Conservation (phyloP, 2,888 invertebrate genomes). For the Ceraclea dissimilis region DNA sequence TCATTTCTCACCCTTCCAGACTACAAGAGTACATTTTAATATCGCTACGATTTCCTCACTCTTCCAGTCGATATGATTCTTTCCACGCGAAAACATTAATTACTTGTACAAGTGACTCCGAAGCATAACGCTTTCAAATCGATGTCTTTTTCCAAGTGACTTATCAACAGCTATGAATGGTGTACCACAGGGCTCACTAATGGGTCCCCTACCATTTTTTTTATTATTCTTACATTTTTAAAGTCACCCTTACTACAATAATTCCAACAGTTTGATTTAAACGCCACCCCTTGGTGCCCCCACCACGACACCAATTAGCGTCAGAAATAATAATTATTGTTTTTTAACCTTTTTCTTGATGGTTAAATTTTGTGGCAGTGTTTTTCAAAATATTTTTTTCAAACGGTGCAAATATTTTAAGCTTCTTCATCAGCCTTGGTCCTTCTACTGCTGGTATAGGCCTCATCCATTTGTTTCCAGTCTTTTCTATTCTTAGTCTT, state of each 20-base stretch:
- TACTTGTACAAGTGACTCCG: neutral
- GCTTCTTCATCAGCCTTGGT: no score
- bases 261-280: neutral
- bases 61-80: neutral
- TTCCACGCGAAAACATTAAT: neutral
- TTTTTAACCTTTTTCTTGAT: no score
- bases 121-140: neutral
- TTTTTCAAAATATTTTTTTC: no score
- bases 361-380: no score
- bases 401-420: no score
- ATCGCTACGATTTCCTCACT: neutral
- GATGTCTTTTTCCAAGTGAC: slow-evolving; percentile 1
- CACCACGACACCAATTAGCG: neutral
- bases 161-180: neutral
- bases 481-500: no score
- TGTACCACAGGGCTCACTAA: neutral
- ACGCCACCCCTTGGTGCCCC: neutral
- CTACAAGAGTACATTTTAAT: no score
- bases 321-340: no score
- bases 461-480: no score
- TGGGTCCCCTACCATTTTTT: neutral
- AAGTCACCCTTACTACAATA: neutral
- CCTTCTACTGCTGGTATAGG: no score
- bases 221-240: neutral
- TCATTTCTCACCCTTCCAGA: neutral